Percentiles rank a stretch among this genome's conserved stretches.
Evolutionary conservation across 2,888 invertebrate genomes (phyloP).

Genomic region (Spilarctia lutea): DNA sequence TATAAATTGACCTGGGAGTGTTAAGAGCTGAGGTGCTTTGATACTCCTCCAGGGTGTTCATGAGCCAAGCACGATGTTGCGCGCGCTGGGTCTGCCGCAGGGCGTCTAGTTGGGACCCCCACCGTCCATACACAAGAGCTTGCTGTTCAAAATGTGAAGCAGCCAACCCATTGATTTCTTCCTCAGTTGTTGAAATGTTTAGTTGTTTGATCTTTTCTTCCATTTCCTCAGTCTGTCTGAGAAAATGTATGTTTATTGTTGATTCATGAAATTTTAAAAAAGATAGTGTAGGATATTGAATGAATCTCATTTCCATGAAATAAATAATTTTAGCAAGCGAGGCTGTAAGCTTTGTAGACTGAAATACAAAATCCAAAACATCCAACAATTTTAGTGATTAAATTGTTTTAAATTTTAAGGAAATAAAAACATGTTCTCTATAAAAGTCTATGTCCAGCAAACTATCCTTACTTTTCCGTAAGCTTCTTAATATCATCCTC

Average conservation of each 20-base stretch:
- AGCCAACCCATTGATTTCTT: constrained; percentile 94
- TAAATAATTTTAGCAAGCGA: not conserved
- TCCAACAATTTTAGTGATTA: not conserved
- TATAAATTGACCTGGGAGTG: constrained; percentile 88
- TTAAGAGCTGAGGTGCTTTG: constrained; percentile 64
- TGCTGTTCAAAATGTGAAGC: constrained; percentile 94
- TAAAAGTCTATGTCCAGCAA: not conserved
- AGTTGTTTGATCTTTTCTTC: constrained; percentile 93
- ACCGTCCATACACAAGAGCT: constrained; percentile 93
- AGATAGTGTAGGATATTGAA: not conserved
- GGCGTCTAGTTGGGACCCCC: constrained; percentile 94
- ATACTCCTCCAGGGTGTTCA: constrained; percentile 88
- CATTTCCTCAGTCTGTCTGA: constrained; percentile 95
- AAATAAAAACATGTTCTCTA: not conserved
- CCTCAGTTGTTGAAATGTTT: constrained; percentile 92
- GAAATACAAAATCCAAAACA: not conserved
- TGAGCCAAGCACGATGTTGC: constrained; percentile 96
- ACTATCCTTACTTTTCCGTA: constrained; percentile 85
- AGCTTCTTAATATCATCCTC: constrained; percentile 90
- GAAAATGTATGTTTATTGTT: not conserved
- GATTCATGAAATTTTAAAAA: not conserved
- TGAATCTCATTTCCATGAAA: not conserved
- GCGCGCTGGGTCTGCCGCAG: constrained; percentile 94
- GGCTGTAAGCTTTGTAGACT: no score
- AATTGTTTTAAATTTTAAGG: not conserved